Conservation (phyloP, 1,140 invertebrate genomes). For the Schlechtendalia chinensis region DNA sequence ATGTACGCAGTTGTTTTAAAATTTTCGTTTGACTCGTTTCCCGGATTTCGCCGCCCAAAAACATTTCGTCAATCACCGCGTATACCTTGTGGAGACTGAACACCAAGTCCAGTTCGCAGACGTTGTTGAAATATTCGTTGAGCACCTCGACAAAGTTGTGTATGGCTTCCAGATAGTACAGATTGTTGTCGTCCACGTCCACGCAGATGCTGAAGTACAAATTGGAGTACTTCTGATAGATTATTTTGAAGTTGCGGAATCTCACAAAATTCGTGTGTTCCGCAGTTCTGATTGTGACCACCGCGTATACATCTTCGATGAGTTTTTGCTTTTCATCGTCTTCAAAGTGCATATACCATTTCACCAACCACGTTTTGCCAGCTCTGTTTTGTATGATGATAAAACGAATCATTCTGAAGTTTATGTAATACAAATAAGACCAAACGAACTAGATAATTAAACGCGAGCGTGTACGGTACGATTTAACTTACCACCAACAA, state of each 20-base stretch:
- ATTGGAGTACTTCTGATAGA: slow-evolving; percentile 97
- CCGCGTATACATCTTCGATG: slow-evolving; percentile 99
- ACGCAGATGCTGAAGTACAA: slow-evolving; percentile 99
- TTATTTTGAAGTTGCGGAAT: slow-evolving; percentile 99
- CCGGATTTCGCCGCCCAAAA: slow-evolving; percentile 97
- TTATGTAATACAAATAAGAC: no score
- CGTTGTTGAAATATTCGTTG: slow-evolving; percentile 99
- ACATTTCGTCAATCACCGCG: slow-evolving; percentile 99
- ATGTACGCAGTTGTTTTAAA: slow-evolving; percentile 93
- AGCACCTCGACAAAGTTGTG: slow-evolving; percentile 99
- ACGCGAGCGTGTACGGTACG: no score
- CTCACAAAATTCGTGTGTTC: slow-evolving; percentile 99
- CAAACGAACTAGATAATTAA: no score
- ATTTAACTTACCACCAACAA: no score
- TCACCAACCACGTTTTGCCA: slow-evolving; percentile 97
- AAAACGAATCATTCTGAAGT: slow-evolving; percentile 85
- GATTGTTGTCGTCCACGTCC: slow-evolving; percentile 98
- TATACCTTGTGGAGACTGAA: slow-evolving; percentile 99
- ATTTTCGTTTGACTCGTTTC: slow-evolving; percentile 99
- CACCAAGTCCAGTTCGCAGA: slow-evolving; percentile 98
- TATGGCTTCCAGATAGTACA: slow-evolving; percentile 98
- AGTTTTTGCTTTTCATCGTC: slow-evolving; percentile 99
- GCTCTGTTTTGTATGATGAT: slow-evolving; percentile 99
- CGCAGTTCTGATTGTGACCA: slow-evolving; percentile 97
- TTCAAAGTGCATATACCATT: slow-evolving; percentile 99